Evolutionary conservation across 2,113 vertebrate species (phyloP).

Genomic region (Tachysurus fulvidraco): DNA sequence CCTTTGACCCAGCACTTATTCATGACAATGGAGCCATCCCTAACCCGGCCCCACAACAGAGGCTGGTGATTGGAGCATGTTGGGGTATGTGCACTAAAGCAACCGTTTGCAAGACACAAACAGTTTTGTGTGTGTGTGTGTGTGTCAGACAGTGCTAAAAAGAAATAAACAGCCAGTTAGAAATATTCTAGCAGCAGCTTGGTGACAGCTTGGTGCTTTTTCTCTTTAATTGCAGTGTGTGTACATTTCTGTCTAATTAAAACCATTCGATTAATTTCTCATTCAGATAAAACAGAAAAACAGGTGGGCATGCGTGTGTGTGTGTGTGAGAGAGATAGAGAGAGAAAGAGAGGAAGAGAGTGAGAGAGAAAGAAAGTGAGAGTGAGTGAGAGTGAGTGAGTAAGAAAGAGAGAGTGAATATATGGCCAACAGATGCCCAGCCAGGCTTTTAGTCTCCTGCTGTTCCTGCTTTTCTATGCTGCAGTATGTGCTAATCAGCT

Average conservation of each 20-base stretch:
- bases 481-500: conserved; percentile 67
- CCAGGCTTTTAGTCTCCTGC: conserved; percentile 57
- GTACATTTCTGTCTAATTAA: conserved; percentile 58
- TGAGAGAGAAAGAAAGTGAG: too few species aligned
- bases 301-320: background rate
- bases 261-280: conserved; percentile 70
- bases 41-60: conserved; percentile 79
- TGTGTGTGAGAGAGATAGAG: background rate
- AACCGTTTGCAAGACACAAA: background rate
- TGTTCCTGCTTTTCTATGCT: conserved; percentile 63
- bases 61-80: conserved; percentile 91
- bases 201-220: background rate
- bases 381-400: background rate
- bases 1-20: conserved; percentile 95
- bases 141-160: background rate
- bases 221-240: conserved; percentile 10
- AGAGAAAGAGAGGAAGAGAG: too few species aligned
- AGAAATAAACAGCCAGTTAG: conserved; percentile 4
- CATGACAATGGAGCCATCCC: conserved; percentile 95
- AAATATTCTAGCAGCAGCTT: conserved; percentile 1
- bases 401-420: background rate
- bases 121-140: conserved; percentile 49
- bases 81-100: conserved; percentile 76
- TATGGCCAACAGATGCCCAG: conserved; percentile 59
- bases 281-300: conserved; percentile 66